These are phyloP conservation scores for Scaptomyza graminum DNA, from an alignment of 1,140 invertebrate species.

Conservation along the genomic window DNA sequence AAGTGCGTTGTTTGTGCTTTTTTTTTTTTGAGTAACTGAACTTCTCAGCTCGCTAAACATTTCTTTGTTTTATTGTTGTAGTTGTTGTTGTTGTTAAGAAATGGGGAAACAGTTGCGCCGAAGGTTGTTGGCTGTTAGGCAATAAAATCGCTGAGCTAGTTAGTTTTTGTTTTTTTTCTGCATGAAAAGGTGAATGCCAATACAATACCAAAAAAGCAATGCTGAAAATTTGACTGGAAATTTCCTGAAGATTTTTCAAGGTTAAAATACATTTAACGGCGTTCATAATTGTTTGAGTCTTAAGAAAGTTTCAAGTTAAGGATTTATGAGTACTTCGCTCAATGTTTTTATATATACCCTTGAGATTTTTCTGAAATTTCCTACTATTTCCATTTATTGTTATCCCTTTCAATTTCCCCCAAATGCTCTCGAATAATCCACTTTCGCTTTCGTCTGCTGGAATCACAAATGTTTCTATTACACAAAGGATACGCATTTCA, in stretches of 20 bases:
- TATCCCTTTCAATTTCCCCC: slow-evolving; percentile 1
- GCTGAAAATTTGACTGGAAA: slow-evolving; percentile 31
- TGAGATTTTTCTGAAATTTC: no score
- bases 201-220: not conserved
- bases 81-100: slow-evolving; percentile 35
- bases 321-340: no score
- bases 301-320: no score
- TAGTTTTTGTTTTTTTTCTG: slow-evolving; percentile 17
- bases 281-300: no score
- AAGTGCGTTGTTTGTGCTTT: slow-evolving; percentile 32
- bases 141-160: slow-evolving; percentile 63
- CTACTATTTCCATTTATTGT: not conserved
- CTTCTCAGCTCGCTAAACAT: slow-evolving; percentile 31
- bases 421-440: not conserved
- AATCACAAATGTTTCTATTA: slow-evolving; percentile 19
- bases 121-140: slow-evolving; percentile 55
- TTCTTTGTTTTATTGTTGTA: slow-evolving; percentile 17
- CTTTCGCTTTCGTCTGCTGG: not conserved
- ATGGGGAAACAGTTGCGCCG: slow-evolving; percentile 64
- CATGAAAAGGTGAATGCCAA: slow-evolving; percentile 65
- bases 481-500: not conserved
- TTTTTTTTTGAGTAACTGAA: slow-evolving; percentile 17
- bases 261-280: no score
- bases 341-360: no score
- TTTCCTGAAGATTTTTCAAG: slow-evolving; percentile 48